phyloP scores from a whole-genome alignment of 30 jellyfish, hydroid and myxozoan species.

The Sanderia malayensis region DNA sequence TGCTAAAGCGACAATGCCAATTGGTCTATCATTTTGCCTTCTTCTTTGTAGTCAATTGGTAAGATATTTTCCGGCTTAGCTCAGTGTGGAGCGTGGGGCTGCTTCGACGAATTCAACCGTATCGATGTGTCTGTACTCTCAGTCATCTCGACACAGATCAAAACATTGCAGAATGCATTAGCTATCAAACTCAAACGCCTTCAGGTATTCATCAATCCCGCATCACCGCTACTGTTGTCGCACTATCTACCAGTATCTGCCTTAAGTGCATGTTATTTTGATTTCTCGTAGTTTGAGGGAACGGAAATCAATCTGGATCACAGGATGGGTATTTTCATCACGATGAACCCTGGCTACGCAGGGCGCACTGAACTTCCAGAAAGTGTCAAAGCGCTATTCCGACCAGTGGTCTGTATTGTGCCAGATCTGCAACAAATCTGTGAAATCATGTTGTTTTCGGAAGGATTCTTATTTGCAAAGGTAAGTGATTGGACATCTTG shows the following conservation, averaged over 20 bases:
- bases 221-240: no score
- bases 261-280: no score
- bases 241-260: no score
- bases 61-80: conserved; percentile 98
- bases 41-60: conserved; percentile 89
- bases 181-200: conserved; percentile 80
- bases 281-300: conserved; percentile 81
- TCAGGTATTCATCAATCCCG: no score
- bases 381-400: conserved; percentile 92
- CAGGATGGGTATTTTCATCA: conserved; percentile 96
- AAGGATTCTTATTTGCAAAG: conserved; percentile 94
- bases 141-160: conserved; percentile 97
- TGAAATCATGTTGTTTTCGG: conserved; percentile 97
- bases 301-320: conserved; percentile 87
- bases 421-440: conserved; percentile 99
- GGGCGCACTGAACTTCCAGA: conserved; percentile 99
- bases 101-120: conserved; percentile 98
- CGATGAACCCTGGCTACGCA: conserved; percentile 99
- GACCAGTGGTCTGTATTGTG: conserved; percentile 98
- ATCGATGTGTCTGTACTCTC: conserved; percentile 97
- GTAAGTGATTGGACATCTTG: conserved; percentile 48
- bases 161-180: conserved; percentile 89
- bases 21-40: no score
- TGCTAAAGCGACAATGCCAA: no score
- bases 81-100: conserved; percentile 99